Evolutionary conservation across 1,140 invertebrate genomes (phyloP).

Genomic region (Bombus waltoni): DNA sequence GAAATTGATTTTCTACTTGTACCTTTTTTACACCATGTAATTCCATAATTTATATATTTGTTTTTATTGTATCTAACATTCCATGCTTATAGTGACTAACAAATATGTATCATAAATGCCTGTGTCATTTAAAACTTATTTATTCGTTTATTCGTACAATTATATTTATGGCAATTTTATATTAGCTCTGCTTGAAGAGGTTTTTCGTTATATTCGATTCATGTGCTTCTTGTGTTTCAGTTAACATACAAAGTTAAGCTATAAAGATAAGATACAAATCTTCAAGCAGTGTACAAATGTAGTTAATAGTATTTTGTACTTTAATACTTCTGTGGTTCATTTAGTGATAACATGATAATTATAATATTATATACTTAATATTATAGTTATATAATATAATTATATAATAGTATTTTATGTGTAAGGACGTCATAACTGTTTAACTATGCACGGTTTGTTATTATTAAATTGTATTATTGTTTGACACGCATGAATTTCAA

Average conservation of each 20-base stretch:
- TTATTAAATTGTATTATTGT: slow-evolving; percentile 39
- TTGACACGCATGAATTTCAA: slow-evolving; percentile 47
- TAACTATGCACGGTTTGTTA: slow-evolving; percentile 45
- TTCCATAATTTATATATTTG: slow-evolving; percentile 48
- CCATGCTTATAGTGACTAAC: slow-evolving; percentile 68
- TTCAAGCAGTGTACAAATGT: slow-evolving; percentile 69
- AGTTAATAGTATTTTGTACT: slow-evolving; percentile 67
- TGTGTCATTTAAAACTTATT: slow-evolving; percentile 64
- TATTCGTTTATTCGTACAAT: slow-evolving; percentile 57
- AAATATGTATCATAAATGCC: slow-evolving; percentile 58
- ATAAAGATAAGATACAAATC: slow-evolving; percentile 45
- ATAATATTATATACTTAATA: slow-evolving; percentile 60
- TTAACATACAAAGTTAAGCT: slow-evolving; percentile 27
- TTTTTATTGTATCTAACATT: slow-evolving; percentile 70
- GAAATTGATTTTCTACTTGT: slow-evolving; percentile 53
- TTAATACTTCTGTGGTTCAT: slow-evolving; percentile 59
- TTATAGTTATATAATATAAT: slow-evolving; percentile 50
- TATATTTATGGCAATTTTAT: slow-evolving; percentile 50
- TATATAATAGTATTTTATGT: slow-evolving; percentile 27
- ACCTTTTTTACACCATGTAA: slow-evolving; percentile 57
- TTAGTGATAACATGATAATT: slow-evolving; percentile 46
- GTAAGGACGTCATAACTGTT: slow-evolving; percentile 31
- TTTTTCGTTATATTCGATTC: neutral
- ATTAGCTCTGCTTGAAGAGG: slow-evolving; percentile 53
- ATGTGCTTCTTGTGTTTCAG: neutral